phyloP scores from a whole-genome alignment of 2,113 vertebrate species.

The human region GRCh38 chr22:30303501-30304000 shows the following conservation, averaged over 20 bases:
- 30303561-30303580: neutral
- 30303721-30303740: neutral
- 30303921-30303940: neutral
- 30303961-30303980: neutral
- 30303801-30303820: neutral
- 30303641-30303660: neutral
- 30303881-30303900: neutral
- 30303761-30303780: neutral
- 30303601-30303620: neutral
- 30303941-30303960: slow-evolving; percentile 24
- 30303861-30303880: neutral
- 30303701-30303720: neutral
- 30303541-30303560: neutral
- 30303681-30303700: accelerated
- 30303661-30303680: neutral
- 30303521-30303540: neutral
- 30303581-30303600: neutral
- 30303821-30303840: neutral
- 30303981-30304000: neutral
- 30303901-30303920: neutral
- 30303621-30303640: neutral
- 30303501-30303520: slow-evolving; percentile 8
- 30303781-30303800: neutral
- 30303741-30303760: neutral
- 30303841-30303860: neutral